Evolutionary conservation across 2,113 vertebrate genomes (phyloP), one percentile per base, ranked within the genome.

Genomic region (Camelus dromedarius): DNA sequence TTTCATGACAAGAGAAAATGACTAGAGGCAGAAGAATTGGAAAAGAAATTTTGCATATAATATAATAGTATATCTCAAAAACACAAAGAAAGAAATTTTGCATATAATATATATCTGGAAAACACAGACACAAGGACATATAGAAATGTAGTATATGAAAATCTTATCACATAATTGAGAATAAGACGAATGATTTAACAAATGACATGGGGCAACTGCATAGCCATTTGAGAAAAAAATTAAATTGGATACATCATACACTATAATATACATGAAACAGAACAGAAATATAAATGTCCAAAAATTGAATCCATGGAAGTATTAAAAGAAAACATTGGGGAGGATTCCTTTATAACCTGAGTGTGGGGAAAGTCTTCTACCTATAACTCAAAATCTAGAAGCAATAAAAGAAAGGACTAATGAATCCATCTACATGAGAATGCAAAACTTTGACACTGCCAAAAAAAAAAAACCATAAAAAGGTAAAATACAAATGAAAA

Each of bases 341-440:
- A 28, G 5, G 42, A 56, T 75, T 79, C 5, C 28, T 93, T 62
- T 89, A 79, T 18, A 93, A 46, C 22, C 14, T 64, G 30, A 6
- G 64, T 64, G 8, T 89, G 8, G 15, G 4, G 12, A n/a, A 77
- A 52, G 26, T 84, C 28, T 79, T 54, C 28, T 85, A 91, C 70
- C 22, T 52, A 26, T 52, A 77, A 62, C 16, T 70, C 35, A 84
- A 83, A 89, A 42, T 77, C 20, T 76, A 83, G 52, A 32, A 93
- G 32, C 60, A 93, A 82, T 75, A 54, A 92, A 76, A 92, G n/a
- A 85, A 87, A 88, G 58, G 32, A 69, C 16, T 69, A 22, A 76
- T 46, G 30, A 58, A 22, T 46, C 50, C 75, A 73, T 19, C 30
- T 75, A 20, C 26, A 30, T 26, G 66, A 58, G 26, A 56, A 92